Evolutionary conservation across 2,888 invertebrate species (phyloP), one percentile per base, ranked within the genome.

Genomic region (Heliothis peltigera): DNA sequence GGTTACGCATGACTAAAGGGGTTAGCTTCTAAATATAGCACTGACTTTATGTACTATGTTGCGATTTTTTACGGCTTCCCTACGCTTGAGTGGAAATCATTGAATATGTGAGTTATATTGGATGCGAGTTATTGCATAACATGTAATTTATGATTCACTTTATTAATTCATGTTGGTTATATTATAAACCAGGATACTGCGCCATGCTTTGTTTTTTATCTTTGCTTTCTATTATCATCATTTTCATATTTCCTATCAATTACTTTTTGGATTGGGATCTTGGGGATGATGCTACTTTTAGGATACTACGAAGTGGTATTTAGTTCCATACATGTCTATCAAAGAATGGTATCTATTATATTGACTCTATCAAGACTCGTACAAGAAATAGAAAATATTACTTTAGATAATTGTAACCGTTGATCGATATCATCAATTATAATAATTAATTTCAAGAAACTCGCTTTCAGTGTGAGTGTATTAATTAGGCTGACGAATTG

Each of bases 21-120:
- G 39, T 39, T 80, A 67, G 60, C 25, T 47, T 71, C 51, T 79
- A 70, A 56, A 71, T 59, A 79, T 73, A 79, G 55, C 44, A 44
- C 7, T 25, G 39, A 17, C 47, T 66, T 12, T 44, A 18, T 18
- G 22, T 61, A 49, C 44, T 28, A 46, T 51, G 55, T 67, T 61
- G 67, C 51, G 59, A 67, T 77, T 80, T 80, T 43, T 8, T 60
- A 64, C 6, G 80, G 78, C 46, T 80, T 78, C 78, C 8, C 19
- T 28, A 35, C 46, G 54, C 25, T 55, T 35, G 42, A 51, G 35
- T 75, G 17, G 28, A 53, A 59, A 69, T 53, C 5, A 48, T 60
- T 46, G 48, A 42, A 54, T 42, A 46, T 35, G 51, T 28, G 39
- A 35, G 15, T 49, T 18, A 21, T 22, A 53, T 62, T 53, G 46